phyloP scores from a whole-genome alignment of 2,113 vertebrate species.

The Channa argus region DNA sequence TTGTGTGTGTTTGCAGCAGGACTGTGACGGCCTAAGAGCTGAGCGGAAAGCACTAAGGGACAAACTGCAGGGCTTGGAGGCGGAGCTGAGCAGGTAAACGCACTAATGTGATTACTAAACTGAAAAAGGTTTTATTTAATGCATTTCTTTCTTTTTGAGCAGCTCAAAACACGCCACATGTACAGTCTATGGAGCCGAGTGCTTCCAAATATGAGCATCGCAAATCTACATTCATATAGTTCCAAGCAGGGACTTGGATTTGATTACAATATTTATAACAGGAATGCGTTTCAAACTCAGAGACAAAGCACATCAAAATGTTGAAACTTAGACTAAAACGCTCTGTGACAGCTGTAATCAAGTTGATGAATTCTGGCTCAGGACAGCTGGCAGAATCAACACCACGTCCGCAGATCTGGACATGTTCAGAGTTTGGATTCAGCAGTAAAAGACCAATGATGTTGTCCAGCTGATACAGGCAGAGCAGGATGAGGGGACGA shows the following conservation, averaged over 20 bases:
- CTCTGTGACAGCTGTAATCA: neutral
- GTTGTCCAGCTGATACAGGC: slow-evolving; percentile 44
- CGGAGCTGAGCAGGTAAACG: slow-evolving; percentile 90
- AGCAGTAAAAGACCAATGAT: slow-evolving; percentile 20
- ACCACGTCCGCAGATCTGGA: neutral
- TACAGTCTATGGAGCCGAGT: too few relatives aligned
- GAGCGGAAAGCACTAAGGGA: slow-evolving; percentile 87
- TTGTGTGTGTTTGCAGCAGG: slow-evolving; percentile 88
- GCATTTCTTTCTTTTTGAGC: too few relatives aligned
- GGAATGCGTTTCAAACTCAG: neutral
- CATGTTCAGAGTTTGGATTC: slow-evolving; percentile 8
- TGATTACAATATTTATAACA: neutral
- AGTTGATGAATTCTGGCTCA: slow-evolving; percentile 6
- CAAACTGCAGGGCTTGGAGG: slow-evolving; percentile 89
- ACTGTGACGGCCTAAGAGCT: slow-evolving; percentile 88
- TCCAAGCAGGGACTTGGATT: too few relatives aligned
- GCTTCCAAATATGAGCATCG: too few relatives aligned
- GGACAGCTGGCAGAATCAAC: neutral
- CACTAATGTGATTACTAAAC: neutral
- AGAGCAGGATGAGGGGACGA: neutral
- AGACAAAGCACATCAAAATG: neutral
- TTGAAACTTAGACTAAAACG: neutral
- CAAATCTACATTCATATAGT: too few relatives aligned
- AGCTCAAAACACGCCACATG: too few relatives aligned
- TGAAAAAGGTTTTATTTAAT: too few relatives aligned